Percentiles rank a stretch among this genome's conserved stretches.
Evolutionary conservation across 2,888 invertebrate genomes (phyloP).

Genomic region (Andrena hattorfiana): DNA sequence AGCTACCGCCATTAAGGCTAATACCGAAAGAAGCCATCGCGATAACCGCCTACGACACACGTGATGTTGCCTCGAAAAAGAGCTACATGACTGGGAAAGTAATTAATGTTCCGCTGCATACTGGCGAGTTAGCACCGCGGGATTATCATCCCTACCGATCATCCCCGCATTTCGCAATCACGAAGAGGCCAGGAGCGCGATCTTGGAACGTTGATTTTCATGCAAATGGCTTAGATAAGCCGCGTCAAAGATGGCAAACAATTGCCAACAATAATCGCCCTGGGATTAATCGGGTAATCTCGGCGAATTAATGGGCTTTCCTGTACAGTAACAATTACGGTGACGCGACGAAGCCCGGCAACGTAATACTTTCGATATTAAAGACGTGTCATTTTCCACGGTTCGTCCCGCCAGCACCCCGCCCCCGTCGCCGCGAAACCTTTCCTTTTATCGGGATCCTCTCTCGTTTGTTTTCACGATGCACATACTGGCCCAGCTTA

Average conservation of each 20-base stretch:
- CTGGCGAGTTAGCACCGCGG: not conserved
- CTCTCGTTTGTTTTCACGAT: slow-evolving; percentile 65
- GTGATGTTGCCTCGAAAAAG: slow-evolving; percentile 7
- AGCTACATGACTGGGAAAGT: slow-evolving; percentile 16
- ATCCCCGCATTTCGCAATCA: slow-evolving; percentile 16
- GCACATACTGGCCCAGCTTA: slow-evolving; percentile 57
- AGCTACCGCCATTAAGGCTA: slow-evolving; percentile 32
- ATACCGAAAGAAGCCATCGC: slow-evolving; percentile 33
- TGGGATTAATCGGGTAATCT: not conserved
- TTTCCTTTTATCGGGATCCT: slow-evolving; percentile 56
- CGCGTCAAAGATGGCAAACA: not conserved
- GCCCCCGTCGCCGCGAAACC: too few relatives aligned
- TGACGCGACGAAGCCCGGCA: slow-evolving; percentile 4
- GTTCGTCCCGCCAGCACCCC: not conserved
- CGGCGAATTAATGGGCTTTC: not conserved
- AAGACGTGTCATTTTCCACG: slow-evolving; percentile 36
- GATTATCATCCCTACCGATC: slow-evolving; percentile 33
- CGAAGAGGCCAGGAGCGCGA: not conserved
- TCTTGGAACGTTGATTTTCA: slow-evolving; percentile 17
- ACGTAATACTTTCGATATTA: slow-evolving; percentile 28
- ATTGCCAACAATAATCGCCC: not conserved
- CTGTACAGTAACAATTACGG: too few relatives aligned
- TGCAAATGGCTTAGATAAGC: not conserved
- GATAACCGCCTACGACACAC: slow-evolving; percentile 23
- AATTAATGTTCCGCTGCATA: slow-evolving; percentile 43